Evolutionary conservation across 2,113 vertebrate genomes (phyloP).

Genomic region (Neotragus pygmaeus): DNA sequence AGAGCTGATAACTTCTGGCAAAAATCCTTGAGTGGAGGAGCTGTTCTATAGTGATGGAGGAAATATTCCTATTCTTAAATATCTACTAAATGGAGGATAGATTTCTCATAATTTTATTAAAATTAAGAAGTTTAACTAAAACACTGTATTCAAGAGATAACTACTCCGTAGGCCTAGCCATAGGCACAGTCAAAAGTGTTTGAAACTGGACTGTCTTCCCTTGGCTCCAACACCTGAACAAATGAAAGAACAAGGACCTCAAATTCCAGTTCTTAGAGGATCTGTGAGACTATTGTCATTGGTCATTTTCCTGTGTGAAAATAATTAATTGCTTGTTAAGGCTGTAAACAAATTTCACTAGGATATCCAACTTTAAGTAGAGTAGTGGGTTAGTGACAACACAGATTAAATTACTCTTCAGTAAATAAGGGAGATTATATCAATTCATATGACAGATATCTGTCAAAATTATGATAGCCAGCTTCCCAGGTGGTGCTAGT

Average conservation of each 20-base stretch:
- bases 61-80: not conserved
- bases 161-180: not conserved
- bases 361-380: not conserved
- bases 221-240: not conserved
- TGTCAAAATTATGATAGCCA: not conserved
- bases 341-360: not conserved
- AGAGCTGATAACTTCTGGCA: not conserved
- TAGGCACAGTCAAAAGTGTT: not conserved
- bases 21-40: not conserved
- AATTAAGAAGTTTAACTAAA: not conserved
- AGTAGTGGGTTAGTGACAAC: not conserved
- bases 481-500: not conserved
- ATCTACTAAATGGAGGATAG: not conserved
- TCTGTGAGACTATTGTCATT: not conserved
- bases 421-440: not conserved
- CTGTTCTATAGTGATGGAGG: not conserved
- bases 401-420: not conserved
- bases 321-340: not conserved
- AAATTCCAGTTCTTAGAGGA: not conserved
- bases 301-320: not conserved
- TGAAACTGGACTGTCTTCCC: not conserved
- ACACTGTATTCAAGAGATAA: not conserved
- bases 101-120: not conserved
- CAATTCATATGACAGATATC: not conserved
- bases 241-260: not conserved